A percentile compares a stretch with the other conserved stretches of the same genome.
Conservation (phyloP, 1,140 invertebrate species). For the Drosophila baimaii region DNA sequence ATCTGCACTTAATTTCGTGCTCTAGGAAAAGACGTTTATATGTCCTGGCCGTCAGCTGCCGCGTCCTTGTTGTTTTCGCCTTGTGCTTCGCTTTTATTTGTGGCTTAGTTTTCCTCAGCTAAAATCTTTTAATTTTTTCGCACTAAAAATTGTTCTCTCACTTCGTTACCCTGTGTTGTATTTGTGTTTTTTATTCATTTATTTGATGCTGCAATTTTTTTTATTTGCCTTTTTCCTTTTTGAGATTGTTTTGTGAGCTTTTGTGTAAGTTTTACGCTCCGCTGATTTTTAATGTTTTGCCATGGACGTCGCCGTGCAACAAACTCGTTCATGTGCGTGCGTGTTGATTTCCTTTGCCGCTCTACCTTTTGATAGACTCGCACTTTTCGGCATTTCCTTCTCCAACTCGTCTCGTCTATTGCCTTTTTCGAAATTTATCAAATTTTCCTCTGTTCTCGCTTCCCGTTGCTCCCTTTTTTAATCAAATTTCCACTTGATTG, state of each 20-base stretch:
- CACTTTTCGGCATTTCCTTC: conserved; percentile 35
- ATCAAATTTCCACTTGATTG: conserved; percentile 82
- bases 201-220: conserved; percentile 35
- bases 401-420: conserved; percentile 45
- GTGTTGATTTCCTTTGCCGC: conserved; percentile 66
- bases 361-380: conserved; percentile 70
- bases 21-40: conserved; percentile 38
- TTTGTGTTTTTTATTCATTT: conserved; percentile 33
- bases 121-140: conserved; percentile 60
- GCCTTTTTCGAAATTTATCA: conserved; percentile 72
- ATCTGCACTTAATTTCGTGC: conserved; percentile 81
- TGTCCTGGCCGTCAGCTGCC: conserved; percentile 59
- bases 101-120: conserved; percentile 26
- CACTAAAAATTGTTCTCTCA: conserved; percentile 38
- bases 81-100: conserved; percentile 9
- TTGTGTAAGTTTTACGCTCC: conserved; percentile 67
- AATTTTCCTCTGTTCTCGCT: conserved; percentile 58
- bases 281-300: conserved; percentile 73
- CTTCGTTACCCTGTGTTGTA: conserved; percentile 43
- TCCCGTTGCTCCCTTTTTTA: conserved; percentile 43
- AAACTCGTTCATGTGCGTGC: conserved; percentile 73
- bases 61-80: conserved; percentile 18
- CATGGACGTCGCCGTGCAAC: conserved; percentile 37
- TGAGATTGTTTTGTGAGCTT: conserved; percentile 24
- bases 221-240: conserved; percentile 18